Evolutionary conservation across 1,140 invertebrate genomes (phyloP).

Genomic region (Phortica variegata): DNA sequence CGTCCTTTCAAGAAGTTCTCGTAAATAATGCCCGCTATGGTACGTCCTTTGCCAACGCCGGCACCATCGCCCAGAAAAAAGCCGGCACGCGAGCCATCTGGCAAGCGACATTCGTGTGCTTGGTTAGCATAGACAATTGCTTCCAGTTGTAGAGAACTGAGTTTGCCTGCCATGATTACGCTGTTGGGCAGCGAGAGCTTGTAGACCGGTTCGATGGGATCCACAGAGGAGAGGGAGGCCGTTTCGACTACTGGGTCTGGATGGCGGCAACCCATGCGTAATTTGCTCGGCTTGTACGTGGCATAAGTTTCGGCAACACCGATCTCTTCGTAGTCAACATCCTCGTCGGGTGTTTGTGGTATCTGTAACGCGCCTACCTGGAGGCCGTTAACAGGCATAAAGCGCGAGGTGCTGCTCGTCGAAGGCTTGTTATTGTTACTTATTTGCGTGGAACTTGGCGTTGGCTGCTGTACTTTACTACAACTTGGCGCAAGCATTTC

Average conservation of each 20-base stretch:
- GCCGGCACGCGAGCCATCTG: conserved; percentile 87
- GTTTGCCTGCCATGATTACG: conserved; percentile 74
- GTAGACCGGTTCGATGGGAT: conserved; percentile 92
- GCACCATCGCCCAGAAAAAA: conserved; percentile 98
- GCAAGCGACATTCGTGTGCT: conserved; percentile 88
- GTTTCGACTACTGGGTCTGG: conserved; percentile 99
- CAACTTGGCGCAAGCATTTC: conserved; percentile 35
- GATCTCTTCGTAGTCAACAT: conserved; percentile 93
- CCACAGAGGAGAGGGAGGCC: conserved; percentile 92
- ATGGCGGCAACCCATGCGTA: conserved; percentile 83
- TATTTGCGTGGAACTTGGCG: too few species aligned
- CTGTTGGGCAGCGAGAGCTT: conserved; percentile 79
- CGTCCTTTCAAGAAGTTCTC: conserved; percentile 93
- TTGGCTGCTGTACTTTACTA: conserved; percentile 24
- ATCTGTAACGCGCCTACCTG: neutral
- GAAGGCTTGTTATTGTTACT: too few species aligned
- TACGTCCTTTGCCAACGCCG: conserved; percentile 98
- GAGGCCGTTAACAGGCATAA: too few species aligned
- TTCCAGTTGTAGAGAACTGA: conserved; percentile 96
- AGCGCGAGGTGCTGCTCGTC: too few species aligned
- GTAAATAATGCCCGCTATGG: conserved; percentile 95
- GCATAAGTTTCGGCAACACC: conserved; percentile 96
- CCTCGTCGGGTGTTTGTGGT: conserved; percentile 68
- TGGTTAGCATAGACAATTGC: conserved; percentile 95
- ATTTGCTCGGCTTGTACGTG: conserved; percentile 95